Evolutionary conservation across 2,888 invertebrate species (phyloP).

Genomic region (Noctuana brunneofusca): DNA sequence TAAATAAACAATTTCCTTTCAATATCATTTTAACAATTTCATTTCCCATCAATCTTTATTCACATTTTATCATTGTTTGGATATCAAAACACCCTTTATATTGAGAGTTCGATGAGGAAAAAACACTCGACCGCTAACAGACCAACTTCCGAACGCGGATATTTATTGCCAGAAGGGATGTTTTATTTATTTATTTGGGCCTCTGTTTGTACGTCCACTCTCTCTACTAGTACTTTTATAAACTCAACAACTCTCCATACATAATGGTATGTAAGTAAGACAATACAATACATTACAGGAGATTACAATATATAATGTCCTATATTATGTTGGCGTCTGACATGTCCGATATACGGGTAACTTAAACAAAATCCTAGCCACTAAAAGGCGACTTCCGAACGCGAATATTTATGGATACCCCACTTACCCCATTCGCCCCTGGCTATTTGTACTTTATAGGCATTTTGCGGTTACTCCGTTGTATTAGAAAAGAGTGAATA

Average conservation of each 20-base stretch:
- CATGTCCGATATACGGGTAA: background rate
- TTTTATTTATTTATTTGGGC: slow-evolving; percentile 56
- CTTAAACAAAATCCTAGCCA: slow-evolving; percentile 48
- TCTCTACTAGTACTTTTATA: slow-evolving; percentile 6
- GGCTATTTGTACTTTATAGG: slow-evolving; percentile 72
- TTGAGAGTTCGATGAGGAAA: slow-evolving; percentile 60
- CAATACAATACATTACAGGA: no score
- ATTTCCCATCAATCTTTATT: background rate
- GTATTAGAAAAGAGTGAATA: no score
- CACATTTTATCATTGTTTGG: background rate
- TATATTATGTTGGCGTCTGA: no score
- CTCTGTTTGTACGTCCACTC: slow-evolving; percentile 16
- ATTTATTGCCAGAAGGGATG: slow-evolving; percentile 81
- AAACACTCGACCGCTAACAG: slow-evolving; percentile 79
- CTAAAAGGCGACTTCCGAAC: slow-evolving; percentile 80
- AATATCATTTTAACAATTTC: background rate
- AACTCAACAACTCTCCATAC: background rate
- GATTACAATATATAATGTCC: no score
- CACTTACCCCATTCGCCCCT: slow-evolving; percentile 79
- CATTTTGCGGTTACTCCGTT: background rate
- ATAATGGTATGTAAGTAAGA: no score
- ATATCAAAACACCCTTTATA: slow-evolving; percentile 49
- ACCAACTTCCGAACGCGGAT: slow-evolving; percentile 78
- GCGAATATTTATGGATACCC: slow-evolving; percentile 79
- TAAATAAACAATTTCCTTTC: no score